phyloP scores from a whole-genome alignment of 2,113 vertebrate genomes.

The Pimephales promelas region DNA sequence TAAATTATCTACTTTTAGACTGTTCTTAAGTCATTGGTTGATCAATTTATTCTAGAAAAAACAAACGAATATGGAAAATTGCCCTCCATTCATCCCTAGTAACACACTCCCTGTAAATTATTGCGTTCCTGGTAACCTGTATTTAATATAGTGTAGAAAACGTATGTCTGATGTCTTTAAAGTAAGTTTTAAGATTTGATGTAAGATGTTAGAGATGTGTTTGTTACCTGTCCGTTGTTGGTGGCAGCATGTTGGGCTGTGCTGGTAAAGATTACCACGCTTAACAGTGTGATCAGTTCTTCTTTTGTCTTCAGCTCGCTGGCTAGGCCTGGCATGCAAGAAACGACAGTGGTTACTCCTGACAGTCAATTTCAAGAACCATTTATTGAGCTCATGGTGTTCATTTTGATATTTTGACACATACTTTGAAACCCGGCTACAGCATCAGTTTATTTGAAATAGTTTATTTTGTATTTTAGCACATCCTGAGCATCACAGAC shows the following conservation, averaged over 20 bases:
- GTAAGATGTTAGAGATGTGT: not conserved
- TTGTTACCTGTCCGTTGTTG: slow-evolving; percentile 73
- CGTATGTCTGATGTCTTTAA: not conserved
- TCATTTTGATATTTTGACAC: not conserved
- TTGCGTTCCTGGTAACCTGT: not conserved
- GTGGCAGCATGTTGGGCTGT: slow-evolving; percentile 75
- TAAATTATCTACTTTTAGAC: not conserved
- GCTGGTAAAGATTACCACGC: slow-evolving; percentile 67
- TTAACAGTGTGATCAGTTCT: slow-evolving; percentile 70
- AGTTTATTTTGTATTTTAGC: not conserved
- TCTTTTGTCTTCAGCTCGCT: slow-evolving; percentile 62
- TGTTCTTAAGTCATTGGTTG: not conserved
- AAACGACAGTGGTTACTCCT: not conserved
- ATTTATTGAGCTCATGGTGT: not conserved
- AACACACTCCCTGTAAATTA: not conserved
- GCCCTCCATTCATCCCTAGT: no score
- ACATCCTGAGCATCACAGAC: not conserved
- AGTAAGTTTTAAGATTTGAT: not conserved
- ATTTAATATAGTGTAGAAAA: not conserved
- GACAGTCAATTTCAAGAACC: not conserved
- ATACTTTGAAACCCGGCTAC: not conserved
- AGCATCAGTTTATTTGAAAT: not conserved
- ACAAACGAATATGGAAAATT: no score
- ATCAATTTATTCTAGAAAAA: not conserved
- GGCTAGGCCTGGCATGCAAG: slow-evolving; percentile 61